A percentile compares a stretch with the other conserved stretches of the same genome.
phyloP scores from a whole-genome alignment of 2,888 invertebrate genomes.

The Cephus sareptanus region DNA sequence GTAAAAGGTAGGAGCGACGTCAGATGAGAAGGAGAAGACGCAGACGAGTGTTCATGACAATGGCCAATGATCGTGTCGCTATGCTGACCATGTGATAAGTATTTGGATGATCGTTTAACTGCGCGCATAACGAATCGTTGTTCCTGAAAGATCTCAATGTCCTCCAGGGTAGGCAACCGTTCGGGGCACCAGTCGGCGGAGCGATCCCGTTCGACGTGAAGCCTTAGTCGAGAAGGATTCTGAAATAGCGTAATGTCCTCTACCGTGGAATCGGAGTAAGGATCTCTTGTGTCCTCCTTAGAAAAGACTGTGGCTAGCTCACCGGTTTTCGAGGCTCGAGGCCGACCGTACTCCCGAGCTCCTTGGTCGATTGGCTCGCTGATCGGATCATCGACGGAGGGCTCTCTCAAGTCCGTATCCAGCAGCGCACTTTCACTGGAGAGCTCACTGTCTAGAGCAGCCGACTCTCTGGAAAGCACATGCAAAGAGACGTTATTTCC shows the following conservation, averaged over 20 bases:
- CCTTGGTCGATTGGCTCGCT: background rate
- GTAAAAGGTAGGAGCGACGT: no score
- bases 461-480: slow-evolving; percentile 18
- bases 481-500: slow-evolving; percentile 17
- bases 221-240: no score
- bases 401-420: background rate
- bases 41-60: no score
- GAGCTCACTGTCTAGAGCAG: slow-evolving; percentile 12
- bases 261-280: no score
- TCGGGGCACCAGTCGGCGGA: slow-evolving; percentile 1
- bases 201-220: no score
- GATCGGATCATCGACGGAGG: slow-evolving; percentile 5
- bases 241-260: no score
- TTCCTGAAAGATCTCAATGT: slow-evolving; percentile 19
- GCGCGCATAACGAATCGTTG: slow-evolving; percentile 17
- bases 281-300: no score
- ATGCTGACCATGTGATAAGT: no score
- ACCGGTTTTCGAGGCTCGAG: background rate
- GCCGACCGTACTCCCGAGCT: background rate
- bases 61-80: no score
- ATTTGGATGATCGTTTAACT: slow-evolving; percentile 1
- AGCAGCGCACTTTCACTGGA: background rate
- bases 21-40: no score
- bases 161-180: slow-evolving; percentile 8
- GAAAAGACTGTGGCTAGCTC: no score